A percentile compares a stretch with the other conserved stretches of the same genome.
Evolutionary conservation across 2,888 invertebrate genomes (phyloP).

Genomic region (Pachydiplax longipennis): DNA sequence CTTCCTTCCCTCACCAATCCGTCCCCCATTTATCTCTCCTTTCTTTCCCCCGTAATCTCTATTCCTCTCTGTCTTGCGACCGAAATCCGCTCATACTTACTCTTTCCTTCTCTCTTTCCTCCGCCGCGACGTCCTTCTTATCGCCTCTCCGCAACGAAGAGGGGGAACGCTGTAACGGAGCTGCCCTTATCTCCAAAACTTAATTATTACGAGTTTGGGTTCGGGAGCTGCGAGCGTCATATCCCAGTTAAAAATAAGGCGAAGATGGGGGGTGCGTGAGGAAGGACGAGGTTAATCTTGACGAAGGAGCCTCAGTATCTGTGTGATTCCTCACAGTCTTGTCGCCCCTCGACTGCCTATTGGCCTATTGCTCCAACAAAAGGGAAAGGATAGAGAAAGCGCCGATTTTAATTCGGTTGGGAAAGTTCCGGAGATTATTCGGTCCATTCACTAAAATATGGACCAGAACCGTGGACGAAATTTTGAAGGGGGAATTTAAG

Average conservation of each 20-base stretch:
- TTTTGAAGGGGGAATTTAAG: no score
- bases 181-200: constrained; percentile 43
- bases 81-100: no score
- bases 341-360: background rate
- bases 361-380: no score
- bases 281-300: background rate
- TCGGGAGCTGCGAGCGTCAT: constrained; percentile 35
- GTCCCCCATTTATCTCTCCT: background rate
- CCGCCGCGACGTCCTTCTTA: background rate
- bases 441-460: no score
- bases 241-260: constrained; percentile 40
- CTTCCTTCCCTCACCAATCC: background rate
- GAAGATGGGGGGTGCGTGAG: background rate
- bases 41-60: background rate
- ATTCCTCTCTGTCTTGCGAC: background rate
- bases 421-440: no score
- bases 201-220: constrained; percentile 44
- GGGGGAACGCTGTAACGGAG: background rate
- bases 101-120: background rate
- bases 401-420: no score
- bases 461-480: no score
- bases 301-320: background rate
- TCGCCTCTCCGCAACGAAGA: background rate
- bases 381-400: no score
- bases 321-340: background rate